Base-by-base conservation (phyloP, 2,888 invertebrate species). In the Megamerina dolium region DNA sequence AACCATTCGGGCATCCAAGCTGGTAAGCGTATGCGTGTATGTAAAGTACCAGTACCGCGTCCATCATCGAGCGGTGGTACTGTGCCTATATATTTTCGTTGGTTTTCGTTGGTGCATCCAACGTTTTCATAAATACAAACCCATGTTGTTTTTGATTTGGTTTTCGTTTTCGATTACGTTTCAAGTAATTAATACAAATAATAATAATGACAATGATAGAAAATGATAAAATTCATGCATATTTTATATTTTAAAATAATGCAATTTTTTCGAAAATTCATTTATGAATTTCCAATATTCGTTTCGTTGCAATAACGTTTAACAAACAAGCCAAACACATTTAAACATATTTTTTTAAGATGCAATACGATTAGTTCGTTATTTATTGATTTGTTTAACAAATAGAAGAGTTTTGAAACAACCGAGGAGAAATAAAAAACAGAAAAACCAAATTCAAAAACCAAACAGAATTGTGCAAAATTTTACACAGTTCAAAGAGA, bases 1-100 rank as follows among this genome's bases (percentile, higher is more conserved):
- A 91, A 78, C 89, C 90, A 90, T 45, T 84, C 83, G 45, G 83
- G 87, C 56, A 90, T 76, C 89, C 90, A 90, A 1, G 85, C 72
- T 5, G 79, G 79, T 49, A 78, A 70, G 47, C 76, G 77, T 57
- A 75, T 74, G 20, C 73, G 75, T 21, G 72, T 68, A 51, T 70
- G 66, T 26, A 72, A 70, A 46, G 75, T 76, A 70, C 74, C 61
- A 23, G 55, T 63, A 37, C 66, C 63, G 43, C 56, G 54, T 41
- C 74, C 79, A 59, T 81, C 77, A 48, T 80, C 77, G 49, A 87
- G 78, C 10, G 89, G 89, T 29, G 88, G 86, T 60, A 91, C 79
- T 39, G 88, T 88, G 64, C 87, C 90, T 90, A 46, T 23, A 5
- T 27, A n/a, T 27, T 14, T 13, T 16, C 9, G 31, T 14, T 10